phyloP scores from a whole-genome alignment of 2,888 invertebrate species.

The Campoplex nolae region DNA sequence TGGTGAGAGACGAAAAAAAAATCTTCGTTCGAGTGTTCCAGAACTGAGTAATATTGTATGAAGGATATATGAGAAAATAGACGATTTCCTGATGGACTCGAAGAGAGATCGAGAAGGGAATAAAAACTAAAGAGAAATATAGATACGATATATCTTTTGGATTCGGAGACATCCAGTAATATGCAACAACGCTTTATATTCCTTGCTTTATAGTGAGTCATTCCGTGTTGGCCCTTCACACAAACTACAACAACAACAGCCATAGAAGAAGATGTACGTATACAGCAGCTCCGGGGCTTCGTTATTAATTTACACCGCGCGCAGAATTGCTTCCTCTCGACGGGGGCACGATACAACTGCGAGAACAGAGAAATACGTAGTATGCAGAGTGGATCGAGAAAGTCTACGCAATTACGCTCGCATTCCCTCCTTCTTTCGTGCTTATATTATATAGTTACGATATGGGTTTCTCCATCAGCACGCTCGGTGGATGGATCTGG shows the following conservation, averaged over 20 bases:
- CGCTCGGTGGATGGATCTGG: conserved; percentile 11
- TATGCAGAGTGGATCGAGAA: conserved; percentile 53
- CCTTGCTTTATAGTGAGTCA: conserved; percentile 56
- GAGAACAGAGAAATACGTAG: conserved; percentile 4
- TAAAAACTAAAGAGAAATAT: conserved; percentile 13
- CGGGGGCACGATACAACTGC: conserved; percentile 34
- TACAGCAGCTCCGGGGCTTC: conserved; percentile 54
- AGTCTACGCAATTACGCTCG: conserved; percentile 43
- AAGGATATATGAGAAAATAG: conserved; percentile 1
- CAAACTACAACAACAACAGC: conserved; percentile 26
- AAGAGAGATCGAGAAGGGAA: conserved; percentile 9
- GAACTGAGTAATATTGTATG: conserved; percentile 1
- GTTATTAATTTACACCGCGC: conserved; percentile 80
- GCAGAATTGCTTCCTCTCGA: conserved; percentile 75
- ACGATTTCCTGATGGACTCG: conserved; percentile 9
- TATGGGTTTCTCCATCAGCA: neutral
- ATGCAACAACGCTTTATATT: conserved; percentile 7
- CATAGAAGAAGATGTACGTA: conserved; percentile 23
- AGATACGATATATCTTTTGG: conserved; percentile 22
- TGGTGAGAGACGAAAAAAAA: neutral
- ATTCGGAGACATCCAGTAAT: conserved; percentile 57
- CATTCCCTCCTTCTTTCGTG: conserved; percentile 29
- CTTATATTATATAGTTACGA: conserved; percentile 21
- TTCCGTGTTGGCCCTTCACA: conserved; percentile 38
- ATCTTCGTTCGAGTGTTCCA: neutral